Evolutionary conservation across 1,140 invertebrate species (phyloP).

Genomic region (Brachionus asplanchnoidis): DNA sequence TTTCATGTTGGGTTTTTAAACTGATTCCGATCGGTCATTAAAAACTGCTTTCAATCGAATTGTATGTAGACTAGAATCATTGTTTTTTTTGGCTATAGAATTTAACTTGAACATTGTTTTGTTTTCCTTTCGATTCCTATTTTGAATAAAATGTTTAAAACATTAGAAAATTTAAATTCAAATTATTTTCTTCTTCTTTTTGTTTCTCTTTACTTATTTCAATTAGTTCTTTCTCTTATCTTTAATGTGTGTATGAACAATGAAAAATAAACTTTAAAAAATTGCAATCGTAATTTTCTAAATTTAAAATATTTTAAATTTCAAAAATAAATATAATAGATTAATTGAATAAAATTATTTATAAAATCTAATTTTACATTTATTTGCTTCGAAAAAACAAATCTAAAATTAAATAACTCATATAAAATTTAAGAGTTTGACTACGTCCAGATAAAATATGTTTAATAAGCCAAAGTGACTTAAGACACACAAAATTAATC

Average conservation of each 20-base stretch:
- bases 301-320: neutral
- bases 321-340: slow-evolving; percentile 16
- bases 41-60: neutral
- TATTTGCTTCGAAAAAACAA: neutral
- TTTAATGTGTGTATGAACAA: neutral
- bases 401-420: neutral
- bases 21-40: neutral
- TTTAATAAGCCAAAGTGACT: too few relatives aligned
- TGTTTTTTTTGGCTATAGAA: neutral
- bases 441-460: too few relatives aligned
- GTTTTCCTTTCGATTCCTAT: neutral
- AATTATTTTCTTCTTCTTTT: neutral
- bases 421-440: too few relatives aligned
- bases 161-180: neutral
- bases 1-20: neutral
- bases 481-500: too few relatives aligned
- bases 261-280: neutral
- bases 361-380: neutral
- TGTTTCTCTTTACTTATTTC: neutral
- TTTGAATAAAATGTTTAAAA: slow-evolving; percentile 21
- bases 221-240: neutral
- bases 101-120: neutral
- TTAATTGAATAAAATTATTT: slow-evolving; percentile 34
- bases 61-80: neutral
- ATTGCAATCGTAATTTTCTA: slow-evolving; percentile 32